Evolutionary conservation across 2,888 invertebrate species (phyloP).

Genomic region (Hirtodrosophila duncani): DNA sequence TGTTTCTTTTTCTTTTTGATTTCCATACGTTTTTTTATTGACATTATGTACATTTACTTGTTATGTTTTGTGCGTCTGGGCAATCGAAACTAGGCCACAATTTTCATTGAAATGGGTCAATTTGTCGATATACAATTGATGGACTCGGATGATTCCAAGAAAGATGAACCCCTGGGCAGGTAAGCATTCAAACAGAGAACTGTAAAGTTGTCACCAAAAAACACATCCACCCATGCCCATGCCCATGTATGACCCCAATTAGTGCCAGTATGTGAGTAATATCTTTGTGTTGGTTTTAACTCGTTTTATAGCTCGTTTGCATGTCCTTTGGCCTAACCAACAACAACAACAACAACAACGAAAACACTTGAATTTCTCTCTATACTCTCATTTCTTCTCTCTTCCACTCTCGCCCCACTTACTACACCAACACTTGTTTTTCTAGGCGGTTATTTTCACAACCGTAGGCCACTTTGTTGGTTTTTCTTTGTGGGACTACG

Average conservation of each 20-base stretch:
- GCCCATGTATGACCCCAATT: background rate
- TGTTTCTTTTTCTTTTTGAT: conserved; percentile 43
- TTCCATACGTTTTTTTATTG: conserved; percentile 47
- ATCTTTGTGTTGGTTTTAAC: conserved; percentile 7
- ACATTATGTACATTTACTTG: conserved; percentile 52
- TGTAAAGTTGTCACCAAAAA: background rate
- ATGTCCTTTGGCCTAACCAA: no score
- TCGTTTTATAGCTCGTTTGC: no score
- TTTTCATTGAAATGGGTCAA: conserved; percentile 78
- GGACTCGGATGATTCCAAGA: conserved; percentile 94
- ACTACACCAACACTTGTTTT: conserved; percentile 42
- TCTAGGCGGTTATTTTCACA: conserved; percentile 85
- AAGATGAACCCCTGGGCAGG: conserved; percentile 96
- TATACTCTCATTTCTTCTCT: conserved; percentile 1
- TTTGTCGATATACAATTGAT: conserved; percentile 83
- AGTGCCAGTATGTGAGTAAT: conserved; percentile 49
- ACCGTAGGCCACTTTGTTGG: conserved; percentile 86
- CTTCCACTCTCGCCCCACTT: conserved; percentile 27
- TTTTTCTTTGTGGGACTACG: conserved; percentile 90
- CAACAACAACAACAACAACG: no score
- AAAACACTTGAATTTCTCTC: no score
- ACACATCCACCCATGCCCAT: conserved; percentile 4
- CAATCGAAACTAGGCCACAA: conserved; percentile 74
- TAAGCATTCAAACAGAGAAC: conserved; percentile 80
- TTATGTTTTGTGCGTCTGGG: conserved; percentile 50